phyloP scores from a whole-genome alignment of 2,113 vertebrate species.

The Neotoma lepida region DNA sequence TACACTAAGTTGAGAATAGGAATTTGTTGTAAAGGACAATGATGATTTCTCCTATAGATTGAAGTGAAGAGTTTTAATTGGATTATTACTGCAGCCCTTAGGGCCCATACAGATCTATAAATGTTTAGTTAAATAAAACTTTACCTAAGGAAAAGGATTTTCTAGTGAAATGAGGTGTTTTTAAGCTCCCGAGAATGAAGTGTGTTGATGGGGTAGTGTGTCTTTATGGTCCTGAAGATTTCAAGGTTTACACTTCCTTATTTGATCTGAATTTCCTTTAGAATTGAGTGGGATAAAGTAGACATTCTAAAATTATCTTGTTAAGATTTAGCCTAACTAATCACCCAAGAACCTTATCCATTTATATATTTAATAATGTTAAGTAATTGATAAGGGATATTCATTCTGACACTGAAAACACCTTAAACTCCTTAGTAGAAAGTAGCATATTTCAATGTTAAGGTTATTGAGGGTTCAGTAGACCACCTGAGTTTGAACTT shows the following conservation, averaged over 20 bases:
- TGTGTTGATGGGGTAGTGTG: background rate
- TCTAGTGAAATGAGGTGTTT: conserved; percentile 22
- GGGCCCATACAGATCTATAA: conserved; percentile 49
- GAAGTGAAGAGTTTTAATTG: conserved; percentile 64
- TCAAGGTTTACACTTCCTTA: background rate
- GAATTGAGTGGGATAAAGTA: background rate
- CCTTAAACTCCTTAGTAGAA: background rate
- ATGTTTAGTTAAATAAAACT: conserved; percentile 62
- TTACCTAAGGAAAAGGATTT: conserved; percentile 68
- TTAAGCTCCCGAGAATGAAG: conserved; percentile 43
- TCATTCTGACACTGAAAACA: conserved; percentile 41
- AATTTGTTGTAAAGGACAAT: conserved; percentile 39
- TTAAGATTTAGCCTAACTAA: conserved; percentile 51
- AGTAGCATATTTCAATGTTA: background rate
- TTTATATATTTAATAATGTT: conserved; percentile 36
- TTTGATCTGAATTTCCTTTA: conserved; percentile 27
- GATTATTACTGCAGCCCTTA: conserved; percentile 55
- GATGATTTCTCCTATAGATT: conserved; percentile 53
- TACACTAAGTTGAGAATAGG: conserved; percentile 47
- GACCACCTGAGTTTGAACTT: background rate
- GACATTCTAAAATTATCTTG: conserved; percentile 31
- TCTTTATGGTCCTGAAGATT: background rate
- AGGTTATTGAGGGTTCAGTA: background rate
- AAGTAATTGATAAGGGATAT: background rate
- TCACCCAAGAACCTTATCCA: background rate